phyloP scores from a whole-genome alignment of 2,888 invertebrate genomes.

The Amorpha juglandis region DNA sequence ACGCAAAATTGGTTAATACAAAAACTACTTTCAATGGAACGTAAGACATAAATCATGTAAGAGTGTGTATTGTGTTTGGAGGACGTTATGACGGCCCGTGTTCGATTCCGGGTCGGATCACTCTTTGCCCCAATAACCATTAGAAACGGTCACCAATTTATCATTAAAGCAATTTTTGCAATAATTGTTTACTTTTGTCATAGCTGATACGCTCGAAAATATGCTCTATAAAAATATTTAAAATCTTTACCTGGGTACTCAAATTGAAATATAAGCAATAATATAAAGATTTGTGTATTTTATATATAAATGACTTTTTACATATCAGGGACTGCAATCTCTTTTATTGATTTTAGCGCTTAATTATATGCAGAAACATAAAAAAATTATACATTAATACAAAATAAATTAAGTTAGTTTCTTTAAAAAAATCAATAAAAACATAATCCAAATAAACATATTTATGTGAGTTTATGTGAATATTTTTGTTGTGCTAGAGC shows the following conservation, averaged over 20 bases:
- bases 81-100: constrained; percentile 79
- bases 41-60: constrained; percentile 82
- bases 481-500: too few relatives aligned
- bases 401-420: too few relatives aligned
- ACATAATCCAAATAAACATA: too few relatives aligned
- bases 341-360: too few relatives aligned
- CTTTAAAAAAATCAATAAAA: too few relatives aligned
- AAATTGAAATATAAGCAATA: too few relatives aligned
- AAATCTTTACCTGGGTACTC: background rate
- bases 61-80: constrained; percentile 71
- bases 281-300: background rate
- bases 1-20: constrained; percentile 52
- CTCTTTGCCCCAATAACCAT: constrained; percentile 74
- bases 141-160: constrained; percentile 83
- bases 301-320: too few relatives aligned
- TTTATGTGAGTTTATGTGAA: too few relatives aligned
- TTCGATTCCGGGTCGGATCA: constrained; percentile 69
- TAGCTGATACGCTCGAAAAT: constrained; percentile 39
- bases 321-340: too few relatives aligned
- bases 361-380: too few relatives aligned
- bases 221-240: constrained; percentile 59
- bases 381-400: too few relatives aligned
- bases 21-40: constrained; percentile 65
- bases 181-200: constrained; percentile 77
- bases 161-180: constrained; percentile 84